Percentiles rank a stretch among this genome's conserved stretches.
These are phyloP conservation scores for Lepus timidus DNA, from an alignment of 2,113 vertebrate species.

Conservation along the genomic window DNA sequence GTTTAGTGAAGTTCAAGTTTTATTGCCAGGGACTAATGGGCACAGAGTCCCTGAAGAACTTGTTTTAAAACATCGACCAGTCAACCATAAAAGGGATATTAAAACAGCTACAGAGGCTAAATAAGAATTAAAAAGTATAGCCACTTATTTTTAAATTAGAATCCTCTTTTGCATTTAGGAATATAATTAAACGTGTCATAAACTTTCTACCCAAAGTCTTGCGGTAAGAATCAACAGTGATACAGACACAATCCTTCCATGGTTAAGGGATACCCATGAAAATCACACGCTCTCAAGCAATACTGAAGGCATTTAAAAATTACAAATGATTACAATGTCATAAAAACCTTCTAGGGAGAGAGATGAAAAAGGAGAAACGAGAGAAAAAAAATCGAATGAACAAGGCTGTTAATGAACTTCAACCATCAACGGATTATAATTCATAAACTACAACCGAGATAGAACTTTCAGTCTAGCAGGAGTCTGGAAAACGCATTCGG, in stretches of 20 bases:
- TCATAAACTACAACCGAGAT: not conserved
- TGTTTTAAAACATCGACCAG: slow-evolving; percentile 87
- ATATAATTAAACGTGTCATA: slow-evolving; percentile 89
- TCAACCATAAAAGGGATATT: slow-evolving; percentile 86
- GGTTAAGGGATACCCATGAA: slow-evolving; percentile 59
- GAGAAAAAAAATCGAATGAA: slow-evolving; percentile 15
- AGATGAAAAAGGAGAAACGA: not conserved
- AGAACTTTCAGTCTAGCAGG: not conserved
- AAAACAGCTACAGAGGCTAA: slow-evolving; percentile 88
- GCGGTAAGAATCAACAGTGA: slow-evolving; percentile 80
- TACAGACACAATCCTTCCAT: slow-evolving; percentile 53
- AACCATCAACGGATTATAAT: not conserved
- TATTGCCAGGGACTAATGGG: slow-evolving; percentile 88
- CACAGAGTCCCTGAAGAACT: slow-evolving; percentile 86
- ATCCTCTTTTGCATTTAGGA: slow-evolving; percentile 88
- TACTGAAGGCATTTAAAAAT: slow-evolving; percentile 58
- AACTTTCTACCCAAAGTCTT: slow-evolving; percentile 89
- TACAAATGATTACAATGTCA: slow-evolving; percentile 20
- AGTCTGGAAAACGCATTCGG: not conserved
- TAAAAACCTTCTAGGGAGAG: slow-evolving; percentile 47
- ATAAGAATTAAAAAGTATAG: slow-evolving; percentile 89
- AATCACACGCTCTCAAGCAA: slow-evolving; percentile 53
- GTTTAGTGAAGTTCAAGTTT: slow-evolving; percentile 87
- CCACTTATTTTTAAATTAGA: slow-evolving; percentile 82
- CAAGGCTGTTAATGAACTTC: slow-evolving; percentile 22